Conservation (phyloP, 2,888 invertebrate genomes). For the Sminthurinus aureus region DNA sequence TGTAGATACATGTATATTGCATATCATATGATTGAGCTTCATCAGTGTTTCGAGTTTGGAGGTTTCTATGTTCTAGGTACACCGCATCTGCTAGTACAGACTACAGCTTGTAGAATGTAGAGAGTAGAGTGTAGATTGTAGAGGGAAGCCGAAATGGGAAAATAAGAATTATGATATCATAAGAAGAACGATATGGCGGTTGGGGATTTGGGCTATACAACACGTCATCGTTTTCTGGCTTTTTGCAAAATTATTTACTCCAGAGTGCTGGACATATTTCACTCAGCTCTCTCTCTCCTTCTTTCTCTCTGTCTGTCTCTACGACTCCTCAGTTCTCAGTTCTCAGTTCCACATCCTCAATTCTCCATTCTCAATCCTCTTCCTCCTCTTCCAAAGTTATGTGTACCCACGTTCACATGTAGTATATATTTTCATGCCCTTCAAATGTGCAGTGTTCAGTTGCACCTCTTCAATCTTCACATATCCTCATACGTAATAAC, state of each 20-base stretch:
- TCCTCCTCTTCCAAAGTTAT: neutral
- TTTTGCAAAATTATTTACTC: slow-evolving; percentile 48
- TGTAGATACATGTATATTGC: neutral
- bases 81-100: neutral
- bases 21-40: neutral
- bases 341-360: neutral
- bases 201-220: slow-evolving; percentile 45
- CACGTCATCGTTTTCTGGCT: slow-evolving; percentile 46
- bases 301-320: neutral
- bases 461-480: too few relatives aligned
- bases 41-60: neutral
- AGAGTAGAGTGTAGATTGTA: neutral
- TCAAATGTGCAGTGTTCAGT: too few relatives aligned
- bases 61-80: neutral
- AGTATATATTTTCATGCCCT: too few relatives aligned
- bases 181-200: slow-evolving; percentile 43
- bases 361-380: neutral
- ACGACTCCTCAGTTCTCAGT: neutral
- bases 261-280: slow-evolving; percentile 41
- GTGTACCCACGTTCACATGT: neutral
- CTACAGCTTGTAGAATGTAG: neutral
- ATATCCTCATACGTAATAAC: too few relatives aligned
- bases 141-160: slow-evolving; percentile 31
- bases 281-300: slow-evolving; percentile 13
- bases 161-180: slow-evolving; percentile 47